Percentiles rank a stretch among this genome's conserved stretches.
phyloP scores from a whole-genome alignment of 2,888 invertebrate genomes.

The Orthosia incerta region DNA sequence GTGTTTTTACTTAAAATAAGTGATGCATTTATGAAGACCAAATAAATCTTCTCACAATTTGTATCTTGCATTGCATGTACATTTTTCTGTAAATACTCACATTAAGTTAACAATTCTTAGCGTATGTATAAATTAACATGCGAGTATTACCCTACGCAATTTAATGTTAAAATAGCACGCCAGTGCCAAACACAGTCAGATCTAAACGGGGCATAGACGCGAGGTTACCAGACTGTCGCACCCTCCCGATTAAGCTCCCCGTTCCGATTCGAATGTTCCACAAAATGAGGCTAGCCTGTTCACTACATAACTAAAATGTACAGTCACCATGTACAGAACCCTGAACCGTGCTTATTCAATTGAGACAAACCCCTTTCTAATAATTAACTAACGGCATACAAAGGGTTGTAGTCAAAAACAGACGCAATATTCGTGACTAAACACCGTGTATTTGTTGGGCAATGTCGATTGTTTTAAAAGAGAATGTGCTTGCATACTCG shows the following conservation, averaged over 20 bases:
- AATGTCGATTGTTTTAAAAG: constrained; percentile 51
- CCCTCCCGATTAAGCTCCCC: constrained; percentile 76
- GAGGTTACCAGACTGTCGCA: constrained; percentile 75
- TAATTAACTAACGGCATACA: constrained; percentile 18
- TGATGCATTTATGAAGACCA: neutral
- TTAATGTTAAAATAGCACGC: constrained; percentile 29
- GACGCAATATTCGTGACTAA: constrained; percentile 30
- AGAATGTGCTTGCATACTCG: constrained; percentile 49
- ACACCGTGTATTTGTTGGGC: constrained; percentile 21
- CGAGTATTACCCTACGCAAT: neutral
- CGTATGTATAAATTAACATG: neutral
- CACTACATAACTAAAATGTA: constrained; percentile 35
- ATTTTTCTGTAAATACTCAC: neutral
- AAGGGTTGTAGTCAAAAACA: constrained; percentile 32
- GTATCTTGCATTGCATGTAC: neutral
- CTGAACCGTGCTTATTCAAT: constrained; percentile 42
- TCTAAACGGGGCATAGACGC: constrained; percentile 69
- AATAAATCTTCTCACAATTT: neutral
- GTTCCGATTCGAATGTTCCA: constrained; percentile 68
- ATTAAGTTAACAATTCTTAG: neutral
- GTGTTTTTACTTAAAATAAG: neutral
- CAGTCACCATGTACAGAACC: constrained; percentile 20
- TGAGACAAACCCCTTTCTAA: constrained; percentile 43
- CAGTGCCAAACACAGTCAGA: constrained; percentile 22
- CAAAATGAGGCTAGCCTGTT: constrained; percentile 64